Percentiles rank a stretch among this genome's conserved stretches.
These are phyloP conservation scores for Acanthiza pusilla DNA, from an alignment of 2,797 vertebrate species.

Conservation along the genomic window DNA sequence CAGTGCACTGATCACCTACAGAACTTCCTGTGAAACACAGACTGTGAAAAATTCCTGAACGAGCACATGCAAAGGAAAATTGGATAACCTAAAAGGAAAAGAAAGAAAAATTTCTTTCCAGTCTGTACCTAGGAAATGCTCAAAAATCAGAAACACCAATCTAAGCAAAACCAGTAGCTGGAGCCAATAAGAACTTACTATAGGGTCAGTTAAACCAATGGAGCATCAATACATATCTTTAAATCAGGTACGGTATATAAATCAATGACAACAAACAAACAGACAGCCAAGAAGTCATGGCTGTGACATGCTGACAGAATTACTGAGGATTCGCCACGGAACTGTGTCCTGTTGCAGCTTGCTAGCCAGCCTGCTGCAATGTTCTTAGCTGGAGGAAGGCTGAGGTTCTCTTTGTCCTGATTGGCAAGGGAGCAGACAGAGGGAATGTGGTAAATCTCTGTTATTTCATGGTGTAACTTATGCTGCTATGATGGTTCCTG, in stretches of 20 bases:
- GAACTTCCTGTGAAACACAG: not conserved
- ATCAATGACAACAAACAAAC: not conserved
- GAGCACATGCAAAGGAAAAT: not conserved
- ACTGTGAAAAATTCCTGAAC: not conserved
- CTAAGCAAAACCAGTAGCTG: not conserved
- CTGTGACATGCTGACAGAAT: not conserved
- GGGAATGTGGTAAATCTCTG: not conserved
- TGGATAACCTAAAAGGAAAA: not conserved
- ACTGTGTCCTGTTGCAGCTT: not conserved
- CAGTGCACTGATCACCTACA: not conserved
- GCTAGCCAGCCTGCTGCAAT: not conserved
- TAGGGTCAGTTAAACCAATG: not conserved
- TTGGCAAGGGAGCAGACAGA: not conserved
- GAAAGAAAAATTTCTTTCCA: not conserved
- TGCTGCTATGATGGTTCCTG: not conserved
- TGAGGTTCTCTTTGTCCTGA: not conserved
- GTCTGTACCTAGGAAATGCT: not conserved
- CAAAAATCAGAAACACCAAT: not conserved
- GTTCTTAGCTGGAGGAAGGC: not conserved
- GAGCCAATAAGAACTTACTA: not conserved
- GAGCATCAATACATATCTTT: not conserved
- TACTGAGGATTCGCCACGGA: not conserved
- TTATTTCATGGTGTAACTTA: not conserved
- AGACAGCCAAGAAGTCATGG: not conserved
- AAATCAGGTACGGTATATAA: not conserved